Percentiles rank a stretch among this genome's conserved stretches.
phyloP scores from a whole-genome alignment of 2,888 invertebrate species.

The Tethea ocularis region DNA sequence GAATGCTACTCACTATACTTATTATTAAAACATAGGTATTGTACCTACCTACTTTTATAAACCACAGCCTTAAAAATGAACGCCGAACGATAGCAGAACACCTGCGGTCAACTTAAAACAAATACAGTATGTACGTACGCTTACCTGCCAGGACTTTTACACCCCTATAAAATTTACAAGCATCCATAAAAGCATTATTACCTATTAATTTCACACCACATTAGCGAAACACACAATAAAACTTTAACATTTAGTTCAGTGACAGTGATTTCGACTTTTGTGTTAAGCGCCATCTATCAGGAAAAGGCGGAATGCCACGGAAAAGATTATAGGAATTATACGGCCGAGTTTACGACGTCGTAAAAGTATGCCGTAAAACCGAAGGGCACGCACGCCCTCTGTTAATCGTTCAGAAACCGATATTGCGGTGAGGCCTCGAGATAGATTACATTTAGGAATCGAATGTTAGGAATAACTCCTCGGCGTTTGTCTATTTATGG shows the following conservation, averaged over 20 bases:
- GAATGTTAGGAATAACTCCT: constrained; percentile 72
- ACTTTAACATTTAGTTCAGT: constrained; percentile 76
- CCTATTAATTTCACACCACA: constrained; percentile 84
- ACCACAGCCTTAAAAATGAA: constrained; percentile 40
- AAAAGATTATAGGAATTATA: constrained; percentile 82
- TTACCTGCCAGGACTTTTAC: constrained; percentile 74
- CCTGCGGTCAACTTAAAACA: constrained; percentile 75
- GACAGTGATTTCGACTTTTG: constrained; percentile 77
- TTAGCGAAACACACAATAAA: constrained; percentile 83
- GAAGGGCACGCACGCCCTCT: constrained; percentile 83
- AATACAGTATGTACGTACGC: constrained; percentile 60
- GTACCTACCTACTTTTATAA: neutral
- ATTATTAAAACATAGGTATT: neutral
- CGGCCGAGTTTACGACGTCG: constrained; percentile 78
- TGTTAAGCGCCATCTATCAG: constrained; percentile 76
- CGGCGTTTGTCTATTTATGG: constrained; percentile 77
- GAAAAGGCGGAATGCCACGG: constrained; percentile 57
- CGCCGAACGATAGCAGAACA: constrained; percentile 52
- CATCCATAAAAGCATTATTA: constrained; percentile 82
- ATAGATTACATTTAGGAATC: constrained; percentile 78
- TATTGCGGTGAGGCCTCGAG: constrained; percentile 80
- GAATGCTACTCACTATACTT: neutral
- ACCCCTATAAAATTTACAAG: constrained; percentile 77
- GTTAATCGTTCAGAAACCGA: constrained; percentile 83
- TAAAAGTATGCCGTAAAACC: constrained; percentile 81